These are phyloP conservation scores for Coronaproctus castanopsis DNA, from an alignment of 2,888 invertebrate species.

Conservation along the genomic window DNA sequence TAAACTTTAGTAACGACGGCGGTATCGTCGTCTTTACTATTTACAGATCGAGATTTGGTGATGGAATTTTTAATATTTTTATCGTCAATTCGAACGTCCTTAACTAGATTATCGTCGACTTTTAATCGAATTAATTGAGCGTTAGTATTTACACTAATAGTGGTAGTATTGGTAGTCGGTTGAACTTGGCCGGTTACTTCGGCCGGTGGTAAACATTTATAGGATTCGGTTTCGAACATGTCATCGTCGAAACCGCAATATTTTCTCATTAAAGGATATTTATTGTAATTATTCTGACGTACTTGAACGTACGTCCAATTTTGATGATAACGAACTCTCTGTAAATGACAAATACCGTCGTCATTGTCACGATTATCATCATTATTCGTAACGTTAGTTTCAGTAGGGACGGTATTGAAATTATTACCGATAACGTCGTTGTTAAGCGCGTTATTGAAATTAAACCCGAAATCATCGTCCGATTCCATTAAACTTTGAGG, in stretches of 20 bases:
- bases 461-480: conserved; percentile 10
- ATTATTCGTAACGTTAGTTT: too few species aligned
- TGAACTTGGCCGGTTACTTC: conserved; percentile 11
- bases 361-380: too few species aligned
- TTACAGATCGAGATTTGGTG: background rate
- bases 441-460: too few species aligned
- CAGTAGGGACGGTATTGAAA: too few species aligned
- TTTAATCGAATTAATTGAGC: too few species aligned
- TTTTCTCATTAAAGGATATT: background rate
- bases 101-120: background rate
- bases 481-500: conserved; percentile 22
- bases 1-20: too few species aligned
- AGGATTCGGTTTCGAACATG: conserved; percentile 8
- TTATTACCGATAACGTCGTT: too few species aligned
- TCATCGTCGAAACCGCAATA: conserved; percentile 6
- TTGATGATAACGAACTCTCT: too few species aligned
- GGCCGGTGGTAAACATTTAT: conserved; percentile 10
- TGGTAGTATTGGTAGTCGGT: too few species aligned
- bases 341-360: too few species aligned
- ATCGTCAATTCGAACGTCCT: too few species aligned
- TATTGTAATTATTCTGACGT: background rate
- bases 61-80: background rate
- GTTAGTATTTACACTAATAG: background rate
- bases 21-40: background rate
- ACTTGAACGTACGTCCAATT: background rate